A percentile compares a stretch with the other conserved stretches of the same genome.
phyloP scores from a whole-genome alignment of 2,797 vertebrate genomes.

The Crocidura indochinensis region DNA sequence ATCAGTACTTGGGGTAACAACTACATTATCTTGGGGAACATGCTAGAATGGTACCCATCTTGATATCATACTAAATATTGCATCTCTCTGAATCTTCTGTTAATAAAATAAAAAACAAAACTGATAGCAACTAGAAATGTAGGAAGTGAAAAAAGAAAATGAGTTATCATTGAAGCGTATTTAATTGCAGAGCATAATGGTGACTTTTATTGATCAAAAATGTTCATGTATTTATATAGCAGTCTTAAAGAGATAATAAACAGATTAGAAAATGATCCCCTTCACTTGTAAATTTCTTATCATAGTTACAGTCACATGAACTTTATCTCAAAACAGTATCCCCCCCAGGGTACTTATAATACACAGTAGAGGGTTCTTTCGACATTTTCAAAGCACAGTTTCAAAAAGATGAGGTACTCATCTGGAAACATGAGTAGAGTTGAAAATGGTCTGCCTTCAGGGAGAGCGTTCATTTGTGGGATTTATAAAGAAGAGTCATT shows the following conservation, averaged over 20 bases:
- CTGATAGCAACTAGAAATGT: not conserved
- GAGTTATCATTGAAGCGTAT: not conserved
- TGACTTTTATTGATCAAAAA: not conserved
- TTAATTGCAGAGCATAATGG: constrained; percentile 5
- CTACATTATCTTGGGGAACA: no score
- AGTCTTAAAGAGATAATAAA: not conserved
- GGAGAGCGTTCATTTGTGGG: not conserved
- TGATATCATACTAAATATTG: no score
- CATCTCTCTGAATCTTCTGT: not conserved
- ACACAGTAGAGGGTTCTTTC: constrained; percentile 1
- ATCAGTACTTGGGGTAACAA: no score
- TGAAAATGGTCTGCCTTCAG: not conserved
- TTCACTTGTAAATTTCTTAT: not conserved
- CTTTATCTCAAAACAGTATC: not conserved
- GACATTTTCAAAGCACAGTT: not conserved
- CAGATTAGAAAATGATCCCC: not conserved
- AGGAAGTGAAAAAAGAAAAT: not conserved
- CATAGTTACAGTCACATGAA: not conserved
- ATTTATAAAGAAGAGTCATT: not conserved
- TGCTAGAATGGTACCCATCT: no score
- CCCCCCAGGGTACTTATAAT: constrained; percentile 15
- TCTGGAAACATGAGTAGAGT: not conserved
- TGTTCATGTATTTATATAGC: no score
- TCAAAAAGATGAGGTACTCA: not conserved
- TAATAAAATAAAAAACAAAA: not conserved